Percentiles rank a stretch among this genome's conserved stretches.
These are phyloP conservation scores for Chaitophorus viminalis DNA, from an alignment of 2,888 invertebrate species.

Conservation along the genomic window DNA sequence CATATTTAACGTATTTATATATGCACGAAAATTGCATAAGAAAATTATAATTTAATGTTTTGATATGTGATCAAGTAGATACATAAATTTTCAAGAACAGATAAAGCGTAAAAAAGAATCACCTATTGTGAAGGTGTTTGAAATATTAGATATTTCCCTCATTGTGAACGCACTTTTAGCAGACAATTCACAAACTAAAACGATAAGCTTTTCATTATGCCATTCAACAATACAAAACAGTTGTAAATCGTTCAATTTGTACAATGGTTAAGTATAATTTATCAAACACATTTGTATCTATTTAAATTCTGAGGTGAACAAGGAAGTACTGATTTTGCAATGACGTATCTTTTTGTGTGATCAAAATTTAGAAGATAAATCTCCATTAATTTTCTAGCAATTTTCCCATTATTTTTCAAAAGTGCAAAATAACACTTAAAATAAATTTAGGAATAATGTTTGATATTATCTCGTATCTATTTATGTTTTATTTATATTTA, in stretches of 20 bases:
- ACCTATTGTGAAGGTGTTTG: constrained; percentile 20
- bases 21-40: not conserved
- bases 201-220: constrained; percentile 40
- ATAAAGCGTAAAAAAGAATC: not conserved
- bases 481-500: not conserved
- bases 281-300: not conserved
- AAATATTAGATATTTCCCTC: constrained; percentile 21
- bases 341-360: not conserved
- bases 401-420: not conserved
- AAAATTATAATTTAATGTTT: not conserved
- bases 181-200: constrained; percentile 19
- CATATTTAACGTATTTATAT: too few relatives aligned
- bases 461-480: not conserved
- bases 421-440: not conserved
- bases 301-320: not conserved
- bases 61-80: not conserved
- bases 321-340: not conserved
- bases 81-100: not conserved
- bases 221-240: constrained; percentile 36
- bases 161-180: constrained; percentile 15
- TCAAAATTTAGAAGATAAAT: not conserved
- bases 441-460: not conserved
- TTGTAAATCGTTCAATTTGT: constrained; percentile 33
- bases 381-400: not conserved
- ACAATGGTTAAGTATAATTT: constrained; percentile 26